phyloP scores from a whole-genome alignment of 2,113 vertebrate genomes.

The Pogona vitticeps region DNA sequence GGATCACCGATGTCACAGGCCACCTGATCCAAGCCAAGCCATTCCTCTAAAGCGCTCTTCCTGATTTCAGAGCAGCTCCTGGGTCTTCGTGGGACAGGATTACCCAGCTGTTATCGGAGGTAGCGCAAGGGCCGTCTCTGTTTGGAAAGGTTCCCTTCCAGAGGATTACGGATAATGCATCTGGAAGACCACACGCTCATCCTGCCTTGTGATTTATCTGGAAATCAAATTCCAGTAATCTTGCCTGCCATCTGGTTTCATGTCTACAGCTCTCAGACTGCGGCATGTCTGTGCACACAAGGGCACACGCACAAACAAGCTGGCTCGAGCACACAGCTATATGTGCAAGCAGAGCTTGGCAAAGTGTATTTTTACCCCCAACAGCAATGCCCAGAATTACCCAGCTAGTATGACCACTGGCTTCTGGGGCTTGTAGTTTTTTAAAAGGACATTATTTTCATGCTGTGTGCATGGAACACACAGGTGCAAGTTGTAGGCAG shows the following conservation, averaged over 20 bases:
- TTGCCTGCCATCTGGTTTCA: slow-evolving; percentile 68
- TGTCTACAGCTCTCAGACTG: slow-evolving; percentile 42
- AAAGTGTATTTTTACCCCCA: no score
- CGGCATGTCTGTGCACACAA: fast-evolving
- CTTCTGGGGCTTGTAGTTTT: no score
- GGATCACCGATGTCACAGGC: slow-evolving; percentile 1
- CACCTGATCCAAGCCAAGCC: slow-evolving; percentile 28
- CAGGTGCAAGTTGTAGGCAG: no score
- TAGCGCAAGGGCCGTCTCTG: slow-evolving; percentile 33
- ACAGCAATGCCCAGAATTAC: no score
- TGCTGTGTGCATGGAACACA: no score
- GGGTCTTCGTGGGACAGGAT: slow-evolving; percentile 38
- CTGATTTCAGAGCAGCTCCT: neutral
- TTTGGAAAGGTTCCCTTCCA: slow-evolving; percentile 64
- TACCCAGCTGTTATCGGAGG: slow-evolving; percentile 56
- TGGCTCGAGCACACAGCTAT: no score
- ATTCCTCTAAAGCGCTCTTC: neutral
- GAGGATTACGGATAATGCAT: slow-evolving; percentile 67
- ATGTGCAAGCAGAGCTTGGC: no score
- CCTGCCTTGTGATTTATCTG: slow-evolving; percentile 69
- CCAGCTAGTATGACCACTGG: no score
- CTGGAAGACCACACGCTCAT: slow-evolving; percentile 60
- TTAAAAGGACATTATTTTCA: no score
- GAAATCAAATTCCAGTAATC: slow-evolving; percentile 73
- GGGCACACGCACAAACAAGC: neutral